Base-by-base conservation (phyloP, 2,888 invertebrate species). In the Apoda limacodes region DNA sequence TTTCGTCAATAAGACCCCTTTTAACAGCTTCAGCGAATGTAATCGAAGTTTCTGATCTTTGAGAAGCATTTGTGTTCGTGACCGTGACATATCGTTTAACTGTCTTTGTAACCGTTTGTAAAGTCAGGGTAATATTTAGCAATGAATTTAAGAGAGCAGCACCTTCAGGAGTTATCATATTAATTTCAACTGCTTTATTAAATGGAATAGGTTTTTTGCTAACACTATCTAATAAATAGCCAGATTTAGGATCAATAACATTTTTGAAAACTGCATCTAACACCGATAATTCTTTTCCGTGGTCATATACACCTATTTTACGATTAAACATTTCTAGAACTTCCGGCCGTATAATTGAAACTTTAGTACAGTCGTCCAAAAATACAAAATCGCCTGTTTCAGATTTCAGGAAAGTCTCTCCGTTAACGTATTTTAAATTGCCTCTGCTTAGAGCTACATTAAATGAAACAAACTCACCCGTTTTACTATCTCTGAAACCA, bases 231-330 rank as follows among this genome's bases (percentile, higher is more conserved):
- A 95, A 70, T 40, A 95, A 83, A 64, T 93, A 88, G 5, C 95
- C 96, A 13, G 91, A 89, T 65, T 88, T 88, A 0, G 96, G 92
- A 62, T 98, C 95, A 30, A 98, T 84, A 50, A 91, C 84, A 50
- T 91, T 92, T 50, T 88, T 87, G 48, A 93, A 88, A 36, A 95
- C 95, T 10, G 96, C 91, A 61, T 95, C 92, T 45, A 96, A 75
- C n/a, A 94, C 90, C 30, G 85, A 88, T 19, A 95, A 67, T 68
- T 95, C 94, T 37, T 82, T 83, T 9, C 88, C 88, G 39, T 88
- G 84, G 57, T 89, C 88, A 45, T 86, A 86, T 33, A 95, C 86
- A 27, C 95, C 95, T 53, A 95, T 88, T 45, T 87, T 88, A 30
- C 90, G 86, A 57, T 85, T 88, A 48, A 96, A 84, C 88, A 93